Evolutionary conservation across 23 tunicate species (phyloP), one percentile per base, ranked within the genome.

Genomic region (Halocynthia aurantium): DNA sequence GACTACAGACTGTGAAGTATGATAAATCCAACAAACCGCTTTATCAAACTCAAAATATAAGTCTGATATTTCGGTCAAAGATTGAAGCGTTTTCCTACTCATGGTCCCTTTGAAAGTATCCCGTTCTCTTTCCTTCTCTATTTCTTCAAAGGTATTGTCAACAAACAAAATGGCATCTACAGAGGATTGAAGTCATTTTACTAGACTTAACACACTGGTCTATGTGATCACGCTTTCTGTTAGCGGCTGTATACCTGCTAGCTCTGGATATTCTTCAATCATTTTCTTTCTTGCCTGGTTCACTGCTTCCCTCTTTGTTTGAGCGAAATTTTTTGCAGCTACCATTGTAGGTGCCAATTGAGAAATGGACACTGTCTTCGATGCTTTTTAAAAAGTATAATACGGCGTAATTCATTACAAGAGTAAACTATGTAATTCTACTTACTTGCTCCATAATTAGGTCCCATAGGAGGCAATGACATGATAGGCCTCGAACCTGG

Each of bases 201-300:
- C 44, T 31, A 31, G 44, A 31, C 44, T 31, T 31, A 0, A 17
- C 61, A 0, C 76, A 0, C 13, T 10, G 17, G 62, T 10, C 44
- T 44, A 72, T 44, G 51, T 40, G 10, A 72, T 18, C 5, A 72
- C 4, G 61, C 15, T 40, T 13, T 2, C 2, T 5, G 18, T 5
- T 10, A 9, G 11, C 56, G 57, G 64, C 6, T 54, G 18, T 53
- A 7, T 53, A 74, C 78, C 78, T 74, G 69, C 78, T 8, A 74
- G 57, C 15, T 74, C 69, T 55, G 78, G 78, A 74, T 54, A 54
- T 74, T 74, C 78, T 8, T 13, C 56, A 6, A 74, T 62, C 56
- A 74, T 56, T 53, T 54, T 74, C 40, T 54, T 8, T 56, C 10
- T 55, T 17, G 69, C 69, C 13, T 53, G 64, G 13, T 74, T 50